Percentiles rank a stretch among this genome's conserved stretches.
These are phyloP conservation scores for Papilio gigon DNA, from an alignment of 2,888 invertebrate genomes.

Conservation along the genomic window DNA sequence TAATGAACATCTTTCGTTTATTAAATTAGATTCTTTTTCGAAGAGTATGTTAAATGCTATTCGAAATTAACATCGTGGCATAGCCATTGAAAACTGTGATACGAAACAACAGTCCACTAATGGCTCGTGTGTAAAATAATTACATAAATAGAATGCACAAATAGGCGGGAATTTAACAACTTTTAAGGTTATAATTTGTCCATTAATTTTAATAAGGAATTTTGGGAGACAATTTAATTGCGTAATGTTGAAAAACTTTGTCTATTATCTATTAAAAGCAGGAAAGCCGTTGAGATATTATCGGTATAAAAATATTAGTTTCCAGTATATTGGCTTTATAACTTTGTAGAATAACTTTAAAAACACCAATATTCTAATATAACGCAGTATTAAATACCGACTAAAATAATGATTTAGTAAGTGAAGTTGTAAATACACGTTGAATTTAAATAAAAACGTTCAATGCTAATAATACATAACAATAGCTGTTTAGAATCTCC, in stretches of 20 bases:
- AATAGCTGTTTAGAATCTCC: neutral
- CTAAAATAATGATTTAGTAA: neutral
- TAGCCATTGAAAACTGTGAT: slow-evolving; percentile 20
- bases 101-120: neutral
- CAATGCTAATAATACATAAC: neutral
- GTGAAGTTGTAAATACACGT: neutral
- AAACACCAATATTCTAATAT: neutral
- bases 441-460: neutral
- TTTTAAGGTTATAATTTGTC: slow-evolving; percentile 7
- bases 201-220: neutral
- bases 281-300: no score
- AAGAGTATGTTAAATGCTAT: slow-evolving; percentile 12
- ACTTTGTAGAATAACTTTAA: neutral
- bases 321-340: neutral
- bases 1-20: neutral
- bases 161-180: neutral
- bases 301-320: neutral
- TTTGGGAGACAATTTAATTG: slow-evolving; percentile 10
- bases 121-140: neutral
- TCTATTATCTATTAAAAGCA: no score
- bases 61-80: slow-evolving; percentile 1
- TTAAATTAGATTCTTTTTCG: neutral
- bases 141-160: neutral
- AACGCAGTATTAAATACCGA: neutral
- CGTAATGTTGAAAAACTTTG: no score